A percentile compares a stretch with the other conserved stretches of the same genome.
Evolutionary conservation across 2,888 invertebrate genomes (phyloP).

Genomic region (Epistrophe grossulariae): DNA sequence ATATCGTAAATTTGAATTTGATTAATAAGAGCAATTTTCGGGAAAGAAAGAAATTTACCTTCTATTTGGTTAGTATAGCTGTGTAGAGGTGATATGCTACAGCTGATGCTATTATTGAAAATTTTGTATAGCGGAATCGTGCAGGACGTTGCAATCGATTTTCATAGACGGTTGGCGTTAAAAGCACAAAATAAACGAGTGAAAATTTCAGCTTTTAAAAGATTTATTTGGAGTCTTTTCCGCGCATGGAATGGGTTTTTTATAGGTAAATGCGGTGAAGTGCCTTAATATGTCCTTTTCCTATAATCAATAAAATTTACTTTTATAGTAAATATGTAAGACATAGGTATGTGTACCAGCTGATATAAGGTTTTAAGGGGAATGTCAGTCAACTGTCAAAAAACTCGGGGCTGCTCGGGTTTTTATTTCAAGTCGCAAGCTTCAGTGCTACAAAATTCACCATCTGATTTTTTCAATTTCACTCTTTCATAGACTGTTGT

Average conservation of each 20-base stretch:
- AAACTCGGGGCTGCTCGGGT: too few species aligned
- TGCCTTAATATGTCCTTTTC: slow-evolving; percentile 15
- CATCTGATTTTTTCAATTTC: too few species aligned
- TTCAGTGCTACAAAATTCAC: too few species aligned
- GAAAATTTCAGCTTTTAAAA: slow-evolving; percentile 23
- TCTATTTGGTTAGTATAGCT: background rate
- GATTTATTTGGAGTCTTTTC: slow-evolving; percentile 52
- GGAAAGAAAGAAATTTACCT: slow-evolving; percentile 48
- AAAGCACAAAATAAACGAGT: slow-evolving; percentile 47
- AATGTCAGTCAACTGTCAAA: too few species aligned
- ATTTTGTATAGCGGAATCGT: background rate
- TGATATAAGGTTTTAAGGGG: too few species aligned
- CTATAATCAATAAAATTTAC: too few species aligned
- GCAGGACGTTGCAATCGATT: slow-evolving; percentile 22
- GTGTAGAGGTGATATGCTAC: background rate
- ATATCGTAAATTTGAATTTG: slow-evolving; percentile 72
- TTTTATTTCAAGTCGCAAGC: too few species aligned
- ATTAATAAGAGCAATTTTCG: slow-evolving; percentile 62
- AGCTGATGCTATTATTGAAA: slow-evolving; percentile 14
- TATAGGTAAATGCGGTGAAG: background rate
- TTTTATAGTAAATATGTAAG: too few species aligned
- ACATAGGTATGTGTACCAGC: too few species aligned
- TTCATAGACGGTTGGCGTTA: slow-evolving; percentile 37
- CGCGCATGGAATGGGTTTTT: background rate
- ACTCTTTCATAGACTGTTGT: too few species aligned